Evolutionary conservation across 2,797 vertebrate genomes (phyloP), one percentile per base, ranked within the genome.

Genomic region (Hyperoplus immaculatus): DNA sequence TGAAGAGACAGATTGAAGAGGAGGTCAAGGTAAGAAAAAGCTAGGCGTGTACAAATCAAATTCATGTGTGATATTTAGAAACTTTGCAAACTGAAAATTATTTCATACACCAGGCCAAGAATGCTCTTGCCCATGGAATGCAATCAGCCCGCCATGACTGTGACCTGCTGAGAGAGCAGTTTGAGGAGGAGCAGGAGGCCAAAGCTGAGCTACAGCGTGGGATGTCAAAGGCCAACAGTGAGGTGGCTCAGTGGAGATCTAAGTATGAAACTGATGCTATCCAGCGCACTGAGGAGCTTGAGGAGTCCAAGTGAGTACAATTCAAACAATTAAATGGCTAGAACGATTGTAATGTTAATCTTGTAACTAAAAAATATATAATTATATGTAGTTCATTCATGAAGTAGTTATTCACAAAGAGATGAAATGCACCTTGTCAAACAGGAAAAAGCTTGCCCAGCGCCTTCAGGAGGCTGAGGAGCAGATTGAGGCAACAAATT

Each of bases 221-320:
- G 71, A 87, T 96, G 88, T 97, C 96, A 83, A 97, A 97, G 89
- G 96, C 96, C 87, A 97, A 97, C 91, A 92, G 94, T 0, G 96
- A 97, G 87, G 96, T 97, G 84, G 96, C 96, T 80, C 95, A 96
- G 82, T 97, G 96, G 96, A 96, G 96, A 88, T 88, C 91, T 55
- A 97, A 96, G 86, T 97, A 96, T 8, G 96, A 97, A 88, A 97
- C 96, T 0, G 96, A 97, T 3, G 96, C 96, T 12, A 96, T 96
- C 82, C 96, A 96, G 93, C 92, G 89, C 43, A 90, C 87, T 75
- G 90, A 91, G 72, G 90, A 91, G 84, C 87, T 91, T 73, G 88
- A 90, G 68, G 87, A 91, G 61, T 38, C 87, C 72, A 92, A 95
- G 94, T 92, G 39, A 83, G 87, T 83, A 14, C 8, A 13, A 36